Base-by-base conservation (phyloP, 2,113 vertebrate species). In the Typhlomys cinereus region DNA sequence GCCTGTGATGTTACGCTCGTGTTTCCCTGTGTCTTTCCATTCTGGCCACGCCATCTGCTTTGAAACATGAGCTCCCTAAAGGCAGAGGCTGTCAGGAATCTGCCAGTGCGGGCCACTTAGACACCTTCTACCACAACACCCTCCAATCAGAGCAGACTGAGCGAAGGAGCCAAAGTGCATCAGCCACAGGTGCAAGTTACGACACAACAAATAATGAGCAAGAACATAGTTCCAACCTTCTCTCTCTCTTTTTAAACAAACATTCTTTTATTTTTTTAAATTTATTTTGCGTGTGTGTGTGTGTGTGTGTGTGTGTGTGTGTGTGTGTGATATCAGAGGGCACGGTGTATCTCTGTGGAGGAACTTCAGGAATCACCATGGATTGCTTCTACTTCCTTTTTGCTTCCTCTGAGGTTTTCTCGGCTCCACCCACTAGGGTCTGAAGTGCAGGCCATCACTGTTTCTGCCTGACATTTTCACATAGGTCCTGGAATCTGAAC, bases 11-110 rank as follows among this genome's bases (percentile, higher is more conserved):
- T 54, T 69, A n/a, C 70, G 88, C 41, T 75, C 48, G 78, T 67
- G 91, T 81, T 74, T 59, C 74, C 59, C 69, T 12, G 4, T 20
- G 52, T 46, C 76, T 73, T 78, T 70, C 18, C 18, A 18, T 90
- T 73, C 59, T 85, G 62, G 61, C 62, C 82, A 74, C 31, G 64
- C 46, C 39, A 50, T 61, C 70, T 82, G 67, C 66, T 93, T 71
- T 93, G 91, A 95, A 96, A 89, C 1, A 2, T 57, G 73, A 89
- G 62, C 81, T 94, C 67, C 82, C 70, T 10, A 70, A 89, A 94
- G 66, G 79, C 78, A 52, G 61, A 9, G n/a, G 83, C 71, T 46
- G 62, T 85, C 48, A 20, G 2, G 78, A 82, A 83, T 20, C 27
- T 29, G 71, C 75, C 67, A 23, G 1, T 8, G 18, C 7, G 50